phyloP scores from a whole-genome alignment of 2,113 vertebrate species.

The Peromyscus leucopus region DNA sequence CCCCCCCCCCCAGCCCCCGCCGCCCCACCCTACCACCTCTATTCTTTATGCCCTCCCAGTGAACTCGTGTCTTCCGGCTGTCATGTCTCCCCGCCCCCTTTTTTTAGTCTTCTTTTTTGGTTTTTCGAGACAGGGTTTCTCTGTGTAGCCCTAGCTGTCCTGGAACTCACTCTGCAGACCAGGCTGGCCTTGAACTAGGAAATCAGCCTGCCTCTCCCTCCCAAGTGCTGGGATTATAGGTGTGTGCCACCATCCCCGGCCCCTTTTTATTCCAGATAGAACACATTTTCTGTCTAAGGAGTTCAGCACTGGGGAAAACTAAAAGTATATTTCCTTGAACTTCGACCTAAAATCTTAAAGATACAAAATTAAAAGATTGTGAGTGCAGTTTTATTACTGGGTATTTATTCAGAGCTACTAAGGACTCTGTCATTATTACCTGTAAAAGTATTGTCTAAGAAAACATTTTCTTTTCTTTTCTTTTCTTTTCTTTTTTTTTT shows the following conservation, averaged over 20 bases:
- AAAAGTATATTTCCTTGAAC: constrained; percentile 51
- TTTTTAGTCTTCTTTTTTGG: neutral
- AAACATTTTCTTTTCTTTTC: neutral
- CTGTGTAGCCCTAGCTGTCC: neutral
- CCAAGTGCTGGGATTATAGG: neutral
- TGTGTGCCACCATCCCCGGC: neutral
- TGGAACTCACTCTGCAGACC: neutral
- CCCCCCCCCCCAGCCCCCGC: neutral
- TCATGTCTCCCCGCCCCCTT: rapidly evolving
- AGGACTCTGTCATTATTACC: neutral
- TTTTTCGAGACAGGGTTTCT: neutral
- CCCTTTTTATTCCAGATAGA: constrained; percentile 77
- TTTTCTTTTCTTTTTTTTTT: too few species aligned
- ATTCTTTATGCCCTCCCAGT: neutral
- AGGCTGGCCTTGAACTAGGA: neutral
- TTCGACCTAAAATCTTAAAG: constrained; percentile 70
- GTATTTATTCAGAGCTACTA: constrained; percentile 62
- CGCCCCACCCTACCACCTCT: rapidly evolving
- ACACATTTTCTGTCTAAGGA: constrained; percentile 73
- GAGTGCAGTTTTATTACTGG: constrained; percentile 44
- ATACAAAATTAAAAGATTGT: constrained; percentile 76
- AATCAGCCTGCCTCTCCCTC: neutral
- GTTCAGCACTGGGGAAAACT: constrained; percentile 68
- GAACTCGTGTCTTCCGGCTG: neutral
- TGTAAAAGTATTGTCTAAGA: constrained; percentile 5